Evolutionary conservation across 35 echinoderm and acorn worm genomes (phyloP).

Genomic region (Heliocidaris erythrogramma): DNA sequence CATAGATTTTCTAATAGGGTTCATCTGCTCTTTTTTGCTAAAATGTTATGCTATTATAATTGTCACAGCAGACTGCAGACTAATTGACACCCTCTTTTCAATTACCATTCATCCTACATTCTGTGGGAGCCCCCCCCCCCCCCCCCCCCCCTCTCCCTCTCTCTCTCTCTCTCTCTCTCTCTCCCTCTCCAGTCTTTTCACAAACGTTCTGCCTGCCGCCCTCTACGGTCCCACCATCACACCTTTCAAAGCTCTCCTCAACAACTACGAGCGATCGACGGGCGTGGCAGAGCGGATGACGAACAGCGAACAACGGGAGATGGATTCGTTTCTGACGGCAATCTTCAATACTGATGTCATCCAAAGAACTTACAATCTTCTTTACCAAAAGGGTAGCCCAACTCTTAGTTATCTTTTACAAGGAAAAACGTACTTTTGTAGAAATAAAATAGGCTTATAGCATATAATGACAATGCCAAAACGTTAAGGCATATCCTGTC

Average conservation of each 20-base stretch:
- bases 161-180: background rate
- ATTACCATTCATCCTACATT: too few relatives aligned
- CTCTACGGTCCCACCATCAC: background rate
- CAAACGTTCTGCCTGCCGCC: background rate
- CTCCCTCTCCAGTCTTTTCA: background rate
- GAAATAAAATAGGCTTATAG: background rate
- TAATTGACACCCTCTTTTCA: too few relatives aligned
- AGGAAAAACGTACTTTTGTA: background rate
- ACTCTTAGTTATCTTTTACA: background rate
- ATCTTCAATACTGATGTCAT: slow-evolving; percentile 53
- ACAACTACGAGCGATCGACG: slow-evolving; percentile 29
- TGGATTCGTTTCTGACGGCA: slow-evolving; percentile 30
- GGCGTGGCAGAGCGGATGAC: background rate
- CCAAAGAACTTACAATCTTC: background rate
- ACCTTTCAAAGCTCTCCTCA: slow-evolving; percentile 12
- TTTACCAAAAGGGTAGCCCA: background rate
- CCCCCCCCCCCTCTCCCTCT: background rate
- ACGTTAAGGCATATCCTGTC: too few relatives aligned
- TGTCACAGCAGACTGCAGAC: too few relatives aligned
- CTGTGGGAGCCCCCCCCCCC: too few relatives aligned
- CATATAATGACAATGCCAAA: too few relatives aligned
- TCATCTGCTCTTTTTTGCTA: too few relatives aligned
- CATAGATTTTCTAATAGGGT: too few relatives aligned
- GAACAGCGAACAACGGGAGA: background rate
- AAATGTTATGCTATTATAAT: too few relatives aligned